These are phyloP conservation scores for Helicolenus hilgendorfi DNA, from an alignment of 2,797 vertebrate genomes.

Conservation along the genomic window DNA sequence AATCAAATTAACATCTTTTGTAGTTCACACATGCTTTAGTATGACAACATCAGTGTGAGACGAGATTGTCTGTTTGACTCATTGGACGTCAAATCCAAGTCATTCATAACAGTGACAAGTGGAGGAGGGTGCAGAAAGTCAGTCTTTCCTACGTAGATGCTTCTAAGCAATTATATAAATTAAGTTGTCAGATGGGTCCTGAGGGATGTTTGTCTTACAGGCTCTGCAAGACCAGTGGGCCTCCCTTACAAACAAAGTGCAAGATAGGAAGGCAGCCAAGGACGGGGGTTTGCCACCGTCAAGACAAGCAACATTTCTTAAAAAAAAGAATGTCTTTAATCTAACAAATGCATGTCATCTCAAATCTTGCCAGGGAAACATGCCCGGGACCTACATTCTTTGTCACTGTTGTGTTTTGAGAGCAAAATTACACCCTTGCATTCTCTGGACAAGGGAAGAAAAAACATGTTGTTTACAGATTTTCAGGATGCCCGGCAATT, in stretches of 20 bases:
- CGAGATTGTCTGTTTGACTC: conserved; percentile 73
- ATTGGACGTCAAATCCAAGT: conserved; percentile 74
- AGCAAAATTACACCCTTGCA: conserved; percentile 34
- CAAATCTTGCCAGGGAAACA: conserved; percentile 18
- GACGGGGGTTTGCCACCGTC: conserved; percentile 46
- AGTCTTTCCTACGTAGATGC: conserved; percentile 79
- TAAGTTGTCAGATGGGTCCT: conserved; percentile 86
- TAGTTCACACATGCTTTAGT: conserved; percentile 26
- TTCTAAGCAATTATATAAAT: conserved; percentile 87
- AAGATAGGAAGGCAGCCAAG: conserved; percentile 34
- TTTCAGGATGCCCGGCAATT: conserved; percentile 16
- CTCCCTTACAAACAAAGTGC: conserved; percentile 49
- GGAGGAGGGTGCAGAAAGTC: conserved; percentile 68
- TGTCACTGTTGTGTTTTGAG: conserved; percentile 53
- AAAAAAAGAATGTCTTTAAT: conserved; percentile 66
- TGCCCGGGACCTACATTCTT: conserved; percentile 25
- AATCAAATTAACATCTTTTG: conserved; percentile 56
- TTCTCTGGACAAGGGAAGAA: conserved; percentile 25
- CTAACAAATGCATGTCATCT: conserved; percentile 67
- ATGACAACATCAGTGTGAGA: conserved; percentile 43
- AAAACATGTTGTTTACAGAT: conserved; percentile 50
- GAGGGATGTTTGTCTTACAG: conserved; percentile 79
- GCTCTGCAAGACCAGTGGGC: conserved; percentile 60
- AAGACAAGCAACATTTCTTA: conserved; percentile 44
- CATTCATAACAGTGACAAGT: conserved; percentile 77